A percentile compares a stretch with the other conserved stretches of the same genome.
phyloP scores from a whole-genome alignment of 2,888 invertebrate species.

The Drosophila imparisetae region DNA sequence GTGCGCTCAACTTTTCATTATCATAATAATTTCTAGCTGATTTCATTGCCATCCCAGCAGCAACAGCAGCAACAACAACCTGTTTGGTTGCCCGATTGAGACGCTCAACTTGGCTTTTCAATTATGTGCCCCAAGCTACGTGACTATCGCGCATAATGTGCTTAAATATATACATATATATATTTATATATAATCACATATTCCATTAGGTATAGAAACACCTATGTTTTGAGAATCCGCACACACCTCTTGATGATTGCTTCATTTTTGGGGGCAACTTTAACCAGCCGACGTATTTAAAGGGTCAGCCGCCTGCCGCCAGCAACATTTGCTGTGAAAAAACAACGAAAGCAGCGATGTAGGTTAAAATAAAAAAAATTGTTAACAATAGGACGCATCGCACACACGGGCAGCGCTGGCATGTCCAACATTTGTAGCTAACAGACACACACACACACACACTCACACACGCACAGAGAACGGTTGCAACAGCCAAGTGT shows the following conservation, averaged over 20 bases:
- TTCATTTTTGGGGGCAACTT: slow-evolving; percentile 55
- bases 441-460: slow-evolving; percentile 20
- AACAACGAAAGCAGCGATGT: slow-evolving; percentile 61
- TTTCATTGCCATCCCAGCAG: slow-evolving; percentile 55
- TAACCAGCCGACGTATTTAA: slow-evolving; percentile 60
- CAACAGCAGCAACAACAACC: slow-evolving; percentile 36
- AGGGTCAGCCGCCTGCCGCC: slow-evolving; percentile 49
- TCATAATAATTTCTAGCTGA: slow-evolving; percentile 78
- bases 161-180: slow-evolving; percentile 3
- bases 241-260: slow-evolving; percentile 56
- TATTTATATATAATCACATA: not conserved
- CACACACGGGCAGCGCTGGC: slow-evolving; percentile 68
- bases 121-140: slow-evolving; percentile 72
- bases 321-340: slow-evolving; percentile 52
- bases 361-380: slow-evolving; percentile 71
- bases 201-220: not conserved
- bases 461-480: not conserved
- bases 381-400: slow-evolving; percentile 75
- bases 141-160: slow-evolving; percentile 72
- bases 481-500: slow-evolving; percentile 56
- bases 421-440: slow-evolving; percentile 60
- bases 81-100: slow-evolving; percentile 65
- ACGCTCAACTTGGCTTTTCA: slow-evolving; percentile 75
- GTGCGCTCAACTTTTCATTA: slow-evolving; percentile 64
- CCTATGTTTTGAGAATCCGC: slow-evolving; percentile 28